These are phyloP conservation scores for Heterochromis multidens DNA, from an alignment of 2,113 vertebrate species.

Conservation along the genomic window DNA sequence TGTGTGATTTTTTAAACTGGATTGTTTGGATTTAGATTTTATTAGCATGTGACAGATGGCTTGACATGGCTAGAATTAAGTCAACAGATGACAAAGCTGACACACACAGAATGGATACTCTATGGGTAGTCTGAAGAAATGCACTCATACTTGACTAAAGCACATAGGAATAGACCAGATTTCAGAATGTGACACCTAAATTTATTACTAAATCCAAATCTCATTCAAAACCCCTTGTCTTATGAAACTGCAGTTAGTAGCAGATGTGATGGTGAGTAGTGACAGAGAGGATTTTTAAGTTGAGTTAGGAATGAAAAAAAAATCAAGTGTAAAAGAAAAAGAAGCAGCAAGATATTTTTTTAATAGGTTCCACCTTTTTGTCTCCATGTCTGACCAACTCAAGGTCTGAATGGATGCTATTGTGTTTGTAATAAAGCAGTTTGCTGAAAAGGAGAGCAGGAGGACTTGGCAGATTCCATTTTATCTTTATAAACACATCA, in stretches of 20 bases:
- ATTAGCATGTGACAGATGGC: slow-evolving; percentile 11
- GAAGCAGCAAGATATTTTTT: neutral
- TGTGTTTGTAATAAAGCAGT: neutral
- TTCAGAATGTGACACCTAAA: neutral
- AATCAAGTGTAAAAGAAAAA: too few species aligned
- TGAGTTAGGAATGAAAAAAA: neutral
- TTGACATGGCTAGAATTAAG: neutral
- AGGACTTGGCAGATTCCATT: neutral
- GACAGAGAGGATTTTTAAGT: neutral
- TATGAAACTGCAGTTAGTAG: neutral
- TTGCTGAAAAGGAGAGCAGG: neutral
- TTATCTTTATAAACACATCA: neutral
- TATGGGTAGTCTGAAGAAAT: neutral
- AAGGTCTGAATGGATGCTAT: neutral
- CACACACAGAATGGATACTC: neutral
- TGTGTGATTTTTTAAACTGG: slow-evolving; percentile 6
- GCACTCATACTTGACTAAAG: neutral
- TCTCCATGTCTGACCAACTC: neutral
- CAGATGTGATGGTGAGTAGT: neutral
- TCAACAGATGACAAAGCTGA: slow-evolving; percentile 6
- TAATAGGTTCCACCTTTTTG: neutral
- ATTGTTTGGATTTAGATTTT: neutral
- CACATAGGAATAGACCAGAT: neutral
- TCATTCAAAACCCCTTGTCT: neutral
- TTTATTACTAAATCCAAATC: neutral